phyloP scores from a whole-genome alignment of 2,113 vertebrate genomes.

The Anoplopoma fimbria region DNA sequence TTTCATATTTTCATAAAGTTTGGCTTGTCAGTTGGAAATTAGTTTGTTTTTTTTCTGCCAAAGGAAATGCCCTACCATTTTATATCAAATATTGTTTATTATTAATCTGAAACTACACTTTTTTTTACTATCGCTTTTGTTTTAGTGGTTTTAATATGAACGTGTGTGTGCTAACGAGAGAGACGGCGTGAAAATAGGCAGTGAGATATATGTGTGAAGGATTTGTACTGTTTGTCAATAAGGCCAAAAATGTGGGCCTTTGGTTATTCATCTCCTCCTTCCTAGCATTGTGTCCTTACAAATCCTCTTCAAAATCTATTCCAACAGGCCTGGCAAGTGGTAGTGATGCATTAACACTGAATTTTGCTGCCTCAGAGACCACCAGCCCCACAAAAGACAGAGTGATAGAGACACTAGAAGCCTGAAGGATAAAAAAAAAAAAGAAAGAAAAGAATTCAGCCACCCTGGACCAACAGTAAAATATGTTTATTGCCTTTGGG shows the following conservation, averaged over 20 bases:
- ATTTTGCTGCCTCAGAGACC: conserved; percentile 68
- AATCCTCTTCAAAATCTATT: conserved; percentile 73
- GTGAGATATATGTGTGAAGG: conserved; percentile 20
- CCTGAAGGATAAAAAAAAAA: conserved; percentile 49
- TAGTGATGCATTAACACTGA: conserved; percentile 74
- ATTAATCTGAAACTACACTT: neutral
- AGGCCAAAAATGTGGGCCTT: conserved; percentile 30
- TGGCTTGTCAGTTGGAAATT: neutral
- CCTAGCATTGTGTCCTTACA: conserved; percentile 66
- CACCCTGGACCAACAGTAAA: conserved; percentile 42
- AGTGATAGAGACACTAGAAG: conserved; percentile 62
- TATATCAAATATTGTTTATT: neutral
- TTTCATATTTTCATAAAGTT: conserved; percentile 1
- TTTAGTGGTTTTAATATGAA: neutral
- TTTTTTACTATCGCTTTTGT: neutral
- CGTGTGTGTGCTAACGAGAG: neutral
- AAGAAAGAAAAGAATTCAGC: conserved; percentile 49
- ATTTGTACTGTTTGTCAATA: conserved; percentile 35
- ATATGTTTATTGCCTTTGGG: conserved; percentile 38
- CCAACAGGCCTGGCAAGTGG: conserved; percentile 72
- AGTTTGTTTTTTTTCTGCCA: neutral
- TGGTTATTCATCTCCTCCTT: conserved; percentile 55
- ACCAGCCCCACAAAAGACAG: conserved; percentile 48
- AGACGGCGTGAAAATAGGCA: neutral
- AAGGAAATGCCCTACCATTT: neutral